Evolutionary conservation across 2,797 vertebrate species (phyloP), one percentile per base, ranked within the genome.

Genomic region (Brachyrhaphis roseni): DNA sequence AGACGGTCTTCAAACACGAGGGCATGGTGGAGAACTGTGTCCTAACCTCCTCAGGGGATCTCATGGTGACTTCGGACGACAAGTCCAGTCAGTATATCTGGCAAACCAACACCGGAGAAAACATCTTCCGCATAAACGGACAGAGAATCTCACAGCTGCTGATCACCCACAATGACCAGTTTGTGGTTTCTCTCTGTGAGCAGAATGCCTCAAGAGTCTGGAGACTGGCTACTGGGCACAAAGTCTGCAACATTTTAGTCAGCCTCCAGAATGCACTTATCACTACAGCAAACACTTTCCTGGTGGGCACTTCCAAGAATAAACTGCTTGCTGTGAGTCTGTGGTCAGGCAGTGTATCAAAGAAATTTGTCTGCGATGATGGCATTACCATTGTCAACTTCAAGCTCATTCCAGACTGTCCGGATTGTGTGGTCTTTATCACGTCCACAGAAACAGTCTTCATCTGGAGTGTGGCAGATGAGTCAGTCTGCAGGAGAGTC

Each of bases 331-430:
- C 98, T 1, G 98, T 99, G 79, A 99, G 98, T 83, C 96, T 99
- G 66, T 99, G 98, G 98, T 99, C 98, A 0, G 98, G 98, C 82
- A 99, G 98, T 23, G 98, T 99, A 78, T 99, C 98, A 77, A 99
- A 99, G 94, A 99, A 99, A 85, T 99, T 97, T 77, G 97, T 97
- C 90, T 99, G 98, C 11, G 98, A 99, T 28, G 98, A 99, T 4
- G 98, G 98, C 39, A 97, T 97, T 80, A 96, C 93, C 75, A 98
- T 99, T 15, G 95, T 99, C 88, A 98, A 96, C 93, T 98, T 99
- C 91, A 99, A 97, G 79, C 93, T 99, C 88, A 97, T 99, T 89
- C 98, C 98, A 0, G 98, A 99, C 93, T 98, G 98, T 86, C 98
- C 98, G 0, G 98, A 99, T 90, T 97, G 96, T 80, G 95, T 97